Base-by-base conservation (phyloP, 2,113 vertebrate genomes). In the Zapus hudsonius region DNA sequence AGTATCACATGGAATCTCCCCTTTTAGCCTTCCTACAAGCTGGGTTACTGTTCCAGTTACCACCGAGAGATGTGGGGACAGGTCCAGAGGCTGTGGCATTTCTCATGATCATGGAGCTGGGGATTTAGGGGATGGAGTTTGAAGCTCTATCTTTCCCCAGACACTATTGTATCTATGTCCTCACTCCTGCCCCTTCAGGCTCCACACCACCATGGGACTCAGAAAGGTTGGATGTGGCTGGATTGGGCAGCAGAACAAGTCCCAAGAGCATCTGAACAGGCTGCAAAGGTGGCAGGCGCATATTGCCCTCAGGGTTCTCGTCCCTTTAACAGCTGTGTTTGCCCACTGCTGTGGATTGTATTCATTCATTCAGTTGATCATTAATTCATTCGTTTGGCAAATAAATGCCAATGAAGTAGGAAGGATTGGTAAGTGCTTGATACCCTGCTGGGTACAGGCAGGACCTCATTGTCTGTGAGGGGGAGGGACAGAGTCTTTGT, bases 91-190 rank as follows among this genome's bases (percentile, higher is more conserved):
- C 31, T 27, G 4, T 1, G 59, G 2, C 33, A 1, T 66, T 47
- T 69, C 76, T 67, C 47, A 81, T 69, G 42, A 12, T 36, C 20
- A 23, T 42, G 31, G 76, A 57, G 79, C 55, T 40, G 27, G 7
- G 12, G 17, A 7, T 19, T 2, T 1, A 13, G 1, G 20, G 16
- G 59, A 19, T 64, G 38, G 42, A 63, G 27, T 67, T 11, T 52
- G 79, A 42, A 36, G 57, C 59, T 72, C 55, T 61, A 78, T 38
- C 20, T 61, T 82, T 38, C 17, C 38, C 15, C 9, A 1, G 6
- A 1, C 40, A 1, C 33, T 31, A 33, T 9, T 0, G 0, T 10
- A 47, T 63, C 67, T 6, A 4, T 17, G 4, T 76, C 61, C 36
- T 66, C 52, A 22, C 55, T 23, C 2, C 15, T n/a, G 42, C 42